These are phyloP conservation scores for Agrochola macilenta DNA, from an alignment of 2,888 invertebrate species.

Conservation along the genomic window DNA sequence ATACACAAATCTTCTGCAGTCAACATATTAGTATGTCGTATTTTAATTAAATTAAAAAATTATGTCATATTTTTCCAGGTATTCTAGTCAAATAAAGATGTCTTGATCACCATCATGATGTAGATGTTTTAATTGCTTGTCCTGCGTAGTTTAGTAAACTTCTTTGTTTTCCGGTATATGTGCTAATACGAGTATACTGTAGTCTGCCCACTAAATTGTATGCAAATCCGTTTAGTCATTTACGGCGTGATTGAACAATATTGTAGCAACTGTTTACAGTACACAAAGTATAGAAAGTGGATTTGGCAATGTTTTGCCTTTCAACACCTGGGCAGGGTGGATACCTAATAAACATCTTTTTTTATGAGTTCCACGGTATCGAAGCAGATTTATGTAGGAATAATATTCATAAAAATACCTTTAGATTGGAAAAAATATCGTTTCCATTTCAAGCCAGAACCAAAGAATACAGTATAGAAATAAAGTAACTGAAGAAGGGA, in stretches of 20 bases:
- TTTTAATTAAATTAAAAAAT: too few relatives aligned
- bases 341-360: too few relatives aligned
- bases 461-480: slow-evolving; percentile 56
- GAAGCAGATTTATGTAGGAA: not conserved
- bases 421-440: slow-evolving; percentile 9
- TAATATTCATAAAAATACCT: not conserved
- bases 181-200: not conserved
- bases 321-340: too few relatives aligned
- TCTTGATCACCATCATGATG: not conserved
- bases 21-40: too few relatives aligned
- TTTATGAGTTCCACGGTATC: not conserved
- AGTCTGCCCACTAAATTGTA: slow-evolving; percentile 9
- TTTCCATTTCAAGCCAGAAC: slow-evolving; percentile 28
- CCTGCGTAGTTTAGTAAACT: not conserved
- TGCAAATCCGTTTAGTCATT: slow-evolving; percentile 37
- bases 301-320: not conserved
- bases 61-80: too few relatives aligned
- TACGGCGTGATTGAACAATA: slow-evolving; percentile 25
- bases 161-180: not conserved
- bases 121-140: not conserved
- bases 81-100: not conserved
- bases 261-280: slow-evolving; percentile 9
- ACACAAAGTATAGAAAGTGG: not conserved
- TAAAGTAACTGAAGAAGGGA: slow-evolving; percentile 66
- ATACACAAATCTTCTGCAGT: too few relatives aligned